A percentile compares a stretch with the other conserved stretches of the same genome.
Conservation (phyloP, 2,888 invertebrate species). For the Epsilonema sp. region DNA sequence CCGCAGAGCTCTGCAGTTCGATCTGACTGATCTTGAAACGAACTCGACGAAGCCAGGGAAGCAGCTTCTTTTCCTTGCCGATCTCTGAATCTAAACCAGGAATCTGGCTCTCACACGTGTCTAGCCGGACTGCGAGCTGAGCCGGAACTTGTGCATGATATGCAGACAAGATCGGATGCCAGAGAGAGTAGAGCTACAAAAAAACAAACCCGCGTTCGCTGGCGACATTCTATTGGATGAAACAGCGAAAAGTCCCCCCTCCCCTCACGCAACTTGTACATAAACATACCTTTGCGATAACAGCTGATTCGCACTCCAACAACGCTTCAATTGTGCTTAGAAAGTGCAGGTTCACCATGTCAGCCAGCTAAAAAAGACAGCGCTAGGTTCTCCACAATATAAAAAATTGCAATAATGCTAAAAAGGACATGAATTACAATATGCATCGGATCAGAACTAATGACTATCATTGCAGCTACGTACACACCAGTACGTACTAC, state of each 20-base stretch:
- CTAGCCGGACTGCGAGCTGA: conserved; percentile 49
- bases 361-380: conserved; percentile 55
- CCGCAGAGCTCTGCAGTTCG: conserved; percentile 72
- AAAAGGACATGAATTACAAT: no score
- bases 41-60: conserved; percentile 59
- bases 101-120: conserved; percentile 63
- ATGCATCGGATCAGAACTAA: no score
- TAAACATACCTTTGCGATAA: no score
- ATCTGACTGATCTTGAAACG: conserved; percentile 97
- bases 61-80: conserved; percentile 16
- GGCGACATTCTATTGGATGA: no score
- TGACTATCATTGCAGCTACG: no score
- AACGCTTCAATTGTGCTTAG: conserved; percentile 79
- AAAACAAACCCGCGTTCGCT: not conserved
- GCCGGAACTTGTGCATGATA: conserved; percentile 51
- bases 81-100: conserved; percentile 34
- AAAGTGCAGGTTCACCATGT: conserved; percentile 93
- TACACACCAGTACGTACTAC: no score
- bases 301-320: conserved; percentile 76
- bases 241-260: no score
- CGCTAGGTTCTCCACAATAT: no score
- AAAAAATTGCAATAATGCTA: no score
- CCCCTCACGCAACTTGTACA: no score
- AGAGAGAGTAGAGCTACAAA: conserved; percentile 52
- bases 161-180: conserved; percentile 87